Percentiles rank a stretch among this genome's conserved stretches.
Conservation (phyloP, 2,797 vertebrate species). For the Manis javanica region DNA sequence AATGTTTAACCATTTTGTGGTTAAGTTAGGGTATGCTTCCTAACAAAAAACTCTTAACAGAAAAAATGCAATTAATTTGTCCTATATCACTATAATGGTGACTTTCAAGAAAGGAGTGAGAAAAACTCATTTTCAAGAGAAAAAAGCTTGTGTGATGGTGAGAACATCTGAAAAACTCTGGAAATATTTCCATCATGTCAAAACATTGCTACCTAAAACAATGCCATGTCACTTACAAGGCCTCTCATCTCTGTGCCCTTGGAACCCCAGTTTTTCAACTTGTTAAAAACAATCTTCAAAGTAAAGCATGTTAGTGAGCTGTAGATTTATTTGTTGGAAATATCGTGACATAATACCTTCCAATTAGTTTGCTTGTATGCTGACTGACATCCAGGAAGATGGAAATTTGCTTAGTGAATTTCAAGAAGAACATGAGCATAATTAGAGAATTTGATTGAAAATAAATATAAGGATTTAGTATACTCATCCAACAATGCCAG, state of each 20-base stretch:
- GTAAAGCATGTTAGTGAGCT: not conserved
- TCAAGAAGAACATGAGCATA: slow-evolving; percentile 13
- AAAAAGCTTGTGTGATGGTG: not conserved
- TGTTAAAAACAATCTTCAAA: slow-evolving; percentile 2
- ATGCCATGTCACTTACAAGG: not conserved
- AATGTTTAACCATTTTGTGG: not conserved
- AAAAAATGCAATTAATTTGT: not conserved
- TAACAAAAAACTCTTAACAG: not conserved
- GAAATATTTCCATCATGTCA: not conserved
- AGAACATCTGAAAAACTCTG: not conserved
- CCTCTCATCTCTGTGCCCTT: not conserved
- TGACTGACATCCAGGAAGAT: not conserved
- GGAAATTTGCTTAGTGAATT: not conserved
- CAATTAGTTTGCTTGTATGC: not conserved
- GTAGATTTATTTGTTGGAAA: slow-evolving; percentile 1
- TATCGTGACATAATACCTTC: not conserved
- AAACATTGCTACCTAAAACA: not conserved
- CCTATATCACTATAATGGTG: not conserved
- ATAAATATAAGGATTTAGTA: not conserved
- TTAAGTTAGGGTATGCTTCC: not conserved
- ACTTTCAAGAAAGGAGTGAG: slow-evolving; percentile 15
- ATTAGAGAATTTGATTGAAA: not conserved
- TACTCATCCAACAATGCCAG: not conserved
- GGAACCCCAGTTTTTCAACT: not conserved
- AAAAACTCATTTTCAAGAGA: slow-evolving; percentile 38